Conservation (phyloP, 2,888 invertebrate species). For the Polydrusus pterygomalis region DNA sequence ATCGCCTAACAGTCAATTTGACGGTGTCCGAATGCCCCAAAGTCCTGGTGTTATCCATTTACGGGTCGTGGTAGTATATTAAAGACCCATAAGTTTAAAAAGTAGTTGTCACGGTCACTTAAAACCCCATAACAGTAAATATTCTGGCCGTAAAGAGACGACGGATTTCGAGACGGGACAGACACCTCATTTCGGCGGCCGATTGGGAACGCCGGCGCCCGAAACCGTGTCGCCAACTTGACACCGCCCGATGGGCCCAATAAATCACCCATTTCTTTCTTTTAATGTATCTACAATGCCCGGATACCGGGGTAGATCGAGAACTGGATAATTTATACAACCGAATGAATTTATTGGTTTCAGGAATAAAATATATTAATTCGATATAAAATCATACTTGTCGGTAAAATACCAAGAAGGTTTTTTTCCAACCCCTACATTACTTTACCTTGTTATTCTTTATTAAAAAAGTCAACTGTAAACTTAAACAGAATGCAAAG, state of each 20-base stretch:
- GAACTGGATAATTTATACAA: too few species aligned
- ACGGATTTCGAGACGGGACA: slow-evolving; percentile 21
- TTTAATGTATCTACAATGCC: neutral
- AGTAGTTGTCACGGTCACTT: slow-evolving; percentile 23
- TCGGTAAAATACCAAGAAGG: too few species aligned
- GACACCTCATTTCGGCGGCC: slow-evolving; percentile 26
- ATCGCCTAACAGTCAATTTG: too few species aligned
- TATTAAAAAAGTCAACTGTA: too few species aligned
- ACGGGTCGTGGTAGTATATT: slow-evolving; percentile 9
- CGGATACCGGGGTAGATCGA: neutral
- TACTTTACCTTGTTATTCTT: too few species aligned
- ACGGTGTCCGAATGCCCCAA: too few species aligned
- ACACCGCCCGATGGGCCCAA: slow-evolving; percentile 51
- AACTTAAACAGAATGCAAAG: too few species aligned
- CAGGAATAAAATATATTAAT: neutral
- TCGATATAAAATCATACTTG: too few species aligned
- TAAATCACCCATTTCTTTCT: slow-evolving; percentile 54
- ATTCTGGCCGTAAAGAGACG: slow-evolving; percentile 21
- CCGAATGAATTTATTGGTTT: too few species aligned
- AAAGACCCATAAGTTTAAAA: slow-evolving; percentile 24
- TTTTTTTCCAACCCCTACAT: too few species aligned
- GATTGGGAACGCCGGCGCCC: slow-evolving; percentile 51
- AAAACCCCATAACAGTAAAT: slow-evolving; percentile 30
- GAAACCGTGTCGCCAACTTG: slow-evolving; percentile 52
- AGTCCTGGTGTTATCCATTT: neutral